Evolutionary conservation across 2,888 invertebrate species (phyloP).

Genomic region (Orthosia gracilis): DNA sequence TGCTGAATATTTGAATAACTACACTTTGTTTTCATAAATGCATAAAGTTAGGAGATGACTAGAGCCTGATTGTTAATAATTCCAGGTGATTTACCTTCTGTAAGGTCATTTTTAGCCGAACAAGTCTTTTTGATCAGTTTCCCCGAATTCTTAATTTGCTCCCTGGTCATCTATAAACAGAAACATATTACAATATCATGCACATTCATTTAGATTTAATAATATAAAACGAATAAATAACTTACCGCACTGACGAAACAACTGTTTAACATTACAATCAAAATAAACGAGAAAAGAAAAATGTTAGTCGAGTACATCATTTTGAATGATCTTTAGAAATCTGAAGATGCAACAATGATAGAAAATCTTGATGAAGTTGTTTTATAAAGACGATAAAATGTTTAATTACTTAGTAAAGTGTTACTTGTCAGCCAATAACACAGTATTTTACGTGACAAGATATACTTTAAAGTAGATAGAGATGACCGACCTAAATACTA

Average conservation of each 20-base stretch:
- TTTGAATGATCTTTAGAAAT: slow-evolving; percentile 16
- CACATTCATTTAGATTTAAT: not conserved
- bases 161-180: slow-evolving; percentile 74
- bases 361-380: slow-evolving; percentile 13
- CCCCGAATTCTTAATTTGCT: slow-evolving; percentile 76
- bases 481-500: slow-evolving; percentile 20
- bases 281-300: slow-evolving; percentile 30
- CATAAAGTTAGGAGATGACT: too few relatives aligned
- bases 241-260: slow-evolving; percentile 54
- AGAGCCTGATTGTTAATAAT: too few relatives aligned
- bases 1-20: too few relatives aligned
- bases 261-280: slow-evolving; percentile 29
- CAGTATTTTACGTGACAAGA: slow-evolving; percentile 33
- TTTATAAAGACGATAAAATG: slow-evolving; percentile 46
- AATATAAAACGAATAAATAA: not conserved
- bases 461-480: slow-evolving; percentile 9
- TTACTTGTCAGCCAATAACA: slow-evolving; percentile 34
- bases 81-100: slow-evolving; percentile 69
- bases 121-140: slow-evolving; percentile 77
- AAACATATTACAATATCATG: not conserved
- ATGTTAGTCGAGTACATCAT: slow-evolving; percentile 27
- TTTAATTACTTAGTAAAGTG: slow-evolving; percentile 40
- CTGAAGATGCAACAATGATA: slow-evolving; percentile 25
- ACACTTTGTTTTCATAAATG: too few relatives aligned
- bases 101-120: slow-evolving; percentile 75